Evolutionary conservation across 2,113 vertebrate genomes (phyloP), one percentile per base, ranked within the genome.

Genomic region (Sorex fumeus): DNA sequence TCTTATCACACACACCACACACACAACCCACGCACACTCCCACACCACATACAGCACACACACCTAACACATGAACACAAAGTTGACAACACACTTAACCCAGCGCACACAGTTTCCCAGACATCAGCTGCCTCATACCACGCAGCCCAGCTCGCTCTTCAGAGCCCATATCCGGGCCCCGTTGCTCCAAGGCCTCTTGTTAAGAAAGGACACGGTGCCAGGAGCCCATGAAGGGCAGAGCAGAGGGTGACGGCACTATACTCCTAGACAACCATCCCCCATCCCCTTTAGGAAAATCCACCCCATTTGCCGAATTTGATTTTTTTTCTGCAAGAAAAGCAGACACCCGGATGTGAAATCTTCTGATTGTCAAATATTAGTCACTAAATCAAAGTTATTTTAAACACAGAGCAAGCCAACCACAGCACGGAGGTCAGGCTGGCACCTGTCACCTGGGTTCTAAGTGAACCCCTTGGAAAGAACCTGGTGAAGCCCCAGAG

Each of bases 301-400:
- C 28, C 66, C 15, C 15, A 2, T 12, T 21, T 36, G 25, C 50
- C 62, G 75, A 64, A 84, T n/a, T 28, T 43, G 77, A 66, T n/a
- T 8, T 0, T 45, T 69, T n/a, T 70, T 15, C 8, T 3, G 30
- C 53, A 84, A 79, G 70, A 86, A 91, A 45, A 28, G 18, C 69
- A 90, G 32, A 64, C 60, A 71, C n/a, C 36, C 21, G 25, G 19
- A n/a, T 32, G 13, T 30, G 32, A 94, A 91, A 77, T 34, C 43
- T 70, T 19, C 76, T 67, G 18, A 50, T 50, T 90, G 47, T 84
- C 62, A 80, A 91, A 87, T 40, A 60, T 69, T 62, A 7, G 23
- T 77, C 53, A 77, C 47, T 45, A 67, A 93, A 27, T 87, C 36
- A 66, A 84, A 83, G 32, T 13, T 72, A 67, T 30, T 62, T 34